Conservation (phyloP, 2,797 vertebrate genomes). For the Trachops cirrhosus region DNA sequence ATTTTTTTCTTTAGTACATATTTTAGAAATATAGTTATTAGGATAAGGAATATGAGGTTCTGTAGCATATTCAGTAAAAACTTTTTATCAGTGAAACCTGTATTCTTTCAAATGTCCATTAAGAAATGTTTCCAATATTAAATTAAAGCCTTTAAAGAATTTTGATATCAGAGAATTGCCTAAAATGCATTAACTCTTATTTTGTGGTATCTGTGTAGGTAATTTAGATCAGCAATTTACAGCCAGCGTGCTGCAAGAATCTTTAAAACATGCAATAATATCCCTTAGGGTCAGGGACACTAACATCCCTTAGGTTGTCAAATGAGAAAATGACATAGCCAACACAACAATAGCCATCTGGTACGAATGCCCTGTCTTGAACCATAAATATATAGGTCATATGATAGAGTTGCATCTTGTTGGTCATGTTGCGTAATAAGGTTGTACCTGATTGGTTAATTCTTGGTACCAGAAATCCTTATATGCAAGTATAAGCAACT, state of each 20-base stretch:
- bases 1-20: background rate
- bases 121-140: conserved; percentile 19
- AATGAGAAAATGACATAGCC: background rate
- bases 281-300: no score
- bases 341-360: background rate
- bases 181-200: background rate
- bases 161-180: conserved; percentile 28
- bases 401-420: background rate
- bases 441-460: no score
- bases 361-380: background rate
- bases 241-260: background rate
- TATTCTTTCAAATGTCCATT: conserved; percentile 11
- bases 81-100: background rate
- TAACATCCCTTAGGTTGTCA: background rate
- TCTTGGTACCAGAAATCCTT: no score
- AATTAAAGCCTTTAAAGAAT: conserved; percentile 11
- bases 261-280: background rate
- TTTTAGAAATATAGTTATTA: background rate
- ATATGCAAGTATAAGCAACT: no score
- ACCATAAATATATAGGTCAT: background rate
- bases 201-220: conserved; percentile 36
- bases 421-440: background rate
- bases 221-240: background rate
- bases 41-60: background rate
- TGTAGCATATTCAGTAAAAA: background rate